Conservation (phyloP, 2,888 invertebrate species). For the Ophion costatus region DNA sequence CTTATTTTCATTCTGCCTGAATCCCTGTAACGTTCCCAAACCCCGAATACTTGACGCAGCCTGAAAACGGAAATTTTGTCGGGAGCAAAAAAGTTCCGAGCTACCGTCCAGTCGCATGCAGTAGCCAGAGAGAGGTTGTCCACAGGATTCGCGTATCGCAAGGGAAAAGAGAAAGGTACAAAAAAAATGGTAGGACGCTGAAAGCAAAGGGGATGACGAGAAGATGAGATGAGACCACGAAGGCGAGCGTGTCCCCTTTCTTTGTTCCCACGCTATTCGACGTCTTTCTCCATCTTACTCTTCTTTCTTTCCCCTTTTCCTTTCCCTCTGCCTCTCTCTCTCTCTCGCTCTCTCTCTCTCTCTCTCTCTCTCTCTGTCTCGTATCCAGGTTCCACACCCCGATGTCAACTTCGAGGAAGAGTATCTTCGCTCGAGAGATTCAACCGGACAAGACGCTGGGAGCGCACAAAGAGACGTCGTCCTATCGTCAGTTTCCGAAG, state of each 20-base stretch:
- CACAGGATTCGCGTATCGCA: slow-evolving; percentile 37
- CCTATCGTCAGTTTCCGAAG: slow-evolving; percentile 51
- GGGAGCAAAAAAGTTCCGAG: slow-evolving; percentile 38
- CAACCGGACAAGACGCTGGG: slow-evolving; percentile 37
- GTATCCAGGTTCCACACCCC: slow-evolving; percentile 46
- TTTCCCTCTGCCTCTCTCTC: slow-evolving; percentile 76
- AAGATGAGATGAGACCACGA: slow-evolving; percentile 60
- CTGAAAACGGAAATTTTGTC: slow-evolving; percentile 25
- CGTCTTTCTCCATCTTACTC: slow-evolving; percentile 37
- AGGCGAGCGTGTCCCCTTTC: slow-evolving; percentile 73
- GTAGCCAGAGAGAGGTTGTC: slow-evolving; percentile 11
- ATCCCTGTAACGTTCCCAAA: not conserved
- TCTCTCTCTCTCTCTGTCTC: slow-evolving; percentile 27
- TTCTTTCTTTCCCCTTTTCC: slow-evolving; percentile 31
- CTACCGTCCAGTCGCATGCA: slow-evolving; percentile 13
- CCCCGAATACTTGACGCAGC: not conserved
- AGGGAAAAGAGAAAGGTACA: slow-evolving; percentile 40
- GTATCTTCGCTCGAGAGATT: slow-evolving; percentile 61
- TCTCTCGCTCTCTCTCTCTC: slow-evolving; percentile 35
- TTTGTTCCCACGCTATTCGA: slow-evolving; percentile 81
- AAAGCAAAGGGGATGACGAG: slow-evolving; percentile 49
- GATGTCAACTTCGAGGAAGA: slow-evolving; percentile 61
- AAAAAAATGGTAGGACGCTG: slow-evolving; percentile 49
- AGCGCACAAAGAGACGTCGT: slow-evolving; percentile 61
- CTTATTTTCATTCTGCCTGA: too few species aligned